Conservation (phyloP, 2,797 vertebrate species). For the Iguana delicatissima region DNA sequence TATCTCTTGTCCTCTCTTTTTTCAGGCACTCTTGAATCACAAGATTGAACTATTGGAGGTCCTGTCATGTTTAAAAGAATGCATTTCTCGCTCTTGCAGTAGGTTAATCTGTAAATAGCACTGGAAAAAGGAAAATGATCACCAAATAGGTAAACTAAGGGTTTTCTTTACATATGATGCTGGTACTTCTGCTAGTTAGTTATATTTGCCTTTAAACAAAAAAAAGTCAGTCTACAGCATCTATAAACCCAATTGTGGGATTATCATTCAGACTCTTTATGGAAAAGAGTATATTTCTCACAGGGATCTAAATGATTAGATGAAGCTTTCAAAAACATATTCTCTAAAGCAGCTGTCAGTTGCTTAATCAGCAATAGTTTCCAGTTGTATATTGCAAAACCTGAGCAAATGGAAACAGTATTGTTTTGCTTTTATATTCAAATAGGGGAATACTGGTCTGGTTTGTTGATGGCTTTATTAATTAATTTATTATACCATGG, state of each 20-base stretch:
- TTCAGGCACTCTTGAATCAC: no score
- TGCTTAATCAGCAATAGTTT: slow-evolving; percentile 50
- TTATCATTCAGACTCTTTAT: slow-evolving; percentile 23
- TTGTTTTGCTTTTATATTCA: slow-evolving; percentile 50
- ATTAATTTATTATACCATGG: slow-evolving; percentile 67
- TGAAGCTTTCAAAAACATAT: neutral
- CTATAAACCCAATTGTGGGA: neutral
- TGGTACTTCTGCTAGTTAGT: neutral
- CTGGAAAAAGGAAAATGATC: no score
- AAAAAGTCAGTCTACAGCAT: neutral
- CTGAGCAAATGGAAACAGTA: slow-evolving; percentile 47
- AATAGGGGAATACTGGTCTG: slow-evolving; percentile 30
- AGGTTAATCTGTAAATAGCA: no score
- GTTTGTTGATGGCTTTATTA: slow-evolving; percentile 62
- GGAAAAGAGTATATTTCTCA: slow-evolving; percentile 12
- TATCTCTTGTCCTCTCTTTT: no score
- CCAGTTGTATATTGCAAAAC: slow-evolving; percentile 53
- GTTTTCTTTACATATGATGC: neutral
- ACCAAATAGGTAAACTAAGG: no score
- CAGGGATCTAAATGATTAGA: neutral
- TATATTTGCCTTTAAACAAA: neutral
- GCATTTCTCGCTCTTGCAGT: neutral
- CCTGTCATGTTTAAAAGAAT: neutral
- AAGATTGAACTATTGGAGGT: no score
- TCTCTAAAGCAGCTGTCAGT: slow-evolving; percentile 45